Evolutionary conservation across 1,140 invertebrate species (phyloP), one percentile per base, ranked within the genome.

Genomic region (Drosophila kohkoa): DNA sequence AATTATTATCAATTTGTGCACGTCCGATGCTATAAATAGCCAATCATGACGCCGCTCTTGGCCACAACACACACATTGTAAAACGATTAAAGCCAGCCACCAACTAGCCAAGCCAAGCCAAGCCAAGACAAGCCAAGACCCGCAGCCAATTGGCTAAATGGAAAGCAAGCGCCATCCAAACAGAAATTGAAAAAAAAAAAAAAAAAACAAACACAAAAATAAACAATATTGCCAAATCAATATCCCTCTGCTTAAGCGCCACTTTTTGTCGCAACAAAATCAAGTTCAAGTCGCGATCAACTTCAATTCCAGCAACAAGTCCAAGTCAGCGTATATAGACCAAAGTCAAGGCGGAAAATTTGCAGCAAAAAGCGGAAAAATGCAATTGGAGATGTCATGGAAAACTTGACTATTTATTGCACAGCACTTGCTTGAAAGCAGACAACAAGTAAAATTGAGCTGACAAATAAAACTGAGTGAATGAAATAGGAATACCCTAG

Each of bases 1-100:
- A 87, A 87, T 82, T 82, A 83, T 87, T 88, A 88, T 83, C 80
- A 87, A 88, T 87, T 83, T 88, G 83, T 83, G 85, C 83, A 87
- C 83, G 83, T 87, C 85, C 5, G 69, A 57, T n/a, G 74, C 77
- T 81, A 87, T 88, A 87, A 87, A 87, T 68, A 88, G 66, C 20
- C 72, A 75, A 79, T 79, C 82, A 70, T 79, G 75, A 49, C 43
- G 65, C 71, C 32, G 64, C 52, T 57, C 41, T 43, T 43, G 41
- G 54, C 54, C 2, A 35, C 46, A 20, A 46, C 20, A 10, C 35
- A 38, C 41, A n/a, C 13, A 43, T 13, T 43, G 41, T 43, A 43
- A 43, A 43, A 43, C 41, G 41, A 43, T 43, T 43, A 48, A 49
- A 48, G 28, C n/a, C 16, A 41, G 11, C 16, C 43, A 45, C 32